A percentile compares a stretch with the other conserved stretches of the same genome.
Evolutionary conservation across 1,140 invertebrate genomes (phyloP).

Genomic region (Archegozetes longisetosus): DNA sequence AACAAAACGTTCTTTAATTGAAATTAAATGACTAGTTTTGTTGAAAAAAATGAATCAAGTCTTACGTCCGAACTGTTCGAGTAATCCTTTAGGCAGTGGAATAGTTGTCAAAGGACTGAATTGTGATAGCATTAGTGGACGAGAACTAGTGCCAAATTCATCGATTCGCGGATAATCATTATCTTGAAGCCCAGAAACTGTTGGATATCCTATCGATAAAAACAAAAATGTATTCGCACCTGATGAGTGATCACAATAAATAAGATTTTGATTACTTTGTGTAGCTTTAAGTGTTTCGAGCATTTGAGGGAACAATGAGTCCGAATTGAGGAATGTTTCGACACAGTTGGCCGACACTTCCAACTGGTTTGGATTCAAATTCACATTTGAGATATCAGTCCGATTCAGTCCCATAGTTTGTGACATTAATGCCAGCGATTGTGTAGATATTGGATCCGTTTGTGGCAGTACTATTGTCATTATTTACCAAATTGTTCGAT

Average conservation of each 20-base stretch:
- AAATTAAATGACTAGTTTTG: neutral
- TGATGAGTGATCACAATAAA: conserved; percentile 24
- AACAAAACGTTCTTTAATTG: conserved; percentile 18
- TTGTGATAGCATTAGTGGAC: conserved; percentile 38
- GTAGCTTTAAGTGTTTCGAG: conserved; percentile 36
- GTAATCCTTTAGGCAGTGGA: conserved; percentile 72
- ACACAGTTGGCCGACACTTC: conserved; percentile 40
- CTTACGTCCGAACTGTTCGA: conserved; percentile 86
- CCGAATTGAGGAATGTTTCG: conserved; percentile 48
- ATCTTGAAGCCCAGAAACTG: conserved; percentile 70
- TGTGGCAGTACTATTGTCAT: no score
- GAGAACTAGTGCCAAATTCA: conserved; percentile 40
- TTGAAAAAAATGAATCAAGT: conserved; percentile 34
- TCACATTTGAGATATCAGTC: neutral
- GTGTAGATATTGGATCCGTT: no score
- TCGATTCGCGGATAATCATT: conserved; percentile 66
- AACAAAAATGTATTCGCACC: neutral
- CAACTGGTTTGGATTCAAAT: neutral
- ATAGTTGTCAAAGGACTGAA: conserved; percentile 62
- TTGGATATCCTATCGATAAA: conserved; percentile 31
- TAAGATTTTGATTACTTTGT: conserved; percentile 27
- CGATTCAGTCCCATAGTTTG: no score
- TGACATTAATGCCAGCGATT: no score
- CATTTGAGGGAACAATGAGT: conserved; percentile 51
- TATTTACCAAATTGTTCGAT: no score